A percentile compares a stretch with the other conserved stretches of the same genome.
Evolutionary conservation across 2,113 vertebrate species (phyloP).

Genomic region (Choloepus hoffmanni): DNA sequence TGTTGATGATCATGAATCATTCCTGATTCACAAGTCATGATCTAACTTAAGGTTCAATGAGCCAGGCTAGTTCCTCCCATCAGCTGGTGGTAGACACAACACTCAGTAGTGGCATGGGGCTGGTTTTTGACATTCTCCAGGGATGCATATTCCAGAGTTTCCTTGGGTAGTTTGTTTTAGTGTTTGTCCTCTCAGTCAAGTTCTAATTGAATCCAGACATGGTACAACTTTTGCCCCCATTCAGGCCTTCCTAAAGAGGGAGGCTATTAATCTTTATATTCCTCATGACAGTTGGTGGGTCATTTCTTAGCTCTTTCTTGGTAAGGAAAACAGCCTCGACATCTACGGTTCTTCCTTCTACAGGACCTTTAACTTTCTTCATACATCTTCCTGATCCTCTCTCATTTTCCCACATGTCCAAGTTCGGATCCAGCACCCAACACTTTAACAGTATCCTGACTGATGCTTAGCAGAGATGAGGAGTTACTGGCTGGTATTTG

Average conservation of each 20-base stretch:
- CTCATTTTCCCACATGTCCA: background rate
- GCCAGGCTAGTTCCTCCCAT: background rate
- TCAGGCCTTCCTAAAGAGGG: background rate
- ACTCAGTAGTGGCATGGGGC: background rate
- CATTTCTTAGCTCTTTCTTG: background rate
- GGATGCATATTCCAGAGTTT: background rate
- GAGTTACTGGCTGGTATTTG: background rate
- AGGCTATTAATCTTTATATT: slow-evolving; percentile 1
- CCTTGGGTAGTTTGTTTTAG: background rate
- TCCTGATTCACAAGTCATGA: background rate
- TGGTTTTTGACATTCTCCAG: background rate
- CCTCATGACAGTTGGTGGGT: background rate
- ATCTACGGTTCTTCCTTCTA: background rate
- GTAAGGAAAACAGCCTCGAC: background rate
- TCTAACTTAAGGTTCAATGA: background rate
- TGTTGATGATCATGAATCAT: slow-evolving; percentile 1
- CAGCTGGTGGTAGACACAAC: background rate
- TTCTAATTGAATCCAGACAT: slow-evolving; percentile 26
- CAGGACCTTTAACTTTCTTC: background rate
- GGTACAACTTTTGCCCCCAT: background rate
- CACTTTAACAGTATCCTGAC: background rate
- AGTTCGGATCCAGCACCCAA: background rate
- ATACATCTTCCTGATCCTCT: background rate
- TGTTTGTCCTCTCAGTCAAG: background rate
- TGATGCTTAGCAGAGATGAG: background rate